Evolutionary conservation across 2,113 vertebrate genomes (phyloP).

Genomic region (Phainopepla nitens): DNA sequence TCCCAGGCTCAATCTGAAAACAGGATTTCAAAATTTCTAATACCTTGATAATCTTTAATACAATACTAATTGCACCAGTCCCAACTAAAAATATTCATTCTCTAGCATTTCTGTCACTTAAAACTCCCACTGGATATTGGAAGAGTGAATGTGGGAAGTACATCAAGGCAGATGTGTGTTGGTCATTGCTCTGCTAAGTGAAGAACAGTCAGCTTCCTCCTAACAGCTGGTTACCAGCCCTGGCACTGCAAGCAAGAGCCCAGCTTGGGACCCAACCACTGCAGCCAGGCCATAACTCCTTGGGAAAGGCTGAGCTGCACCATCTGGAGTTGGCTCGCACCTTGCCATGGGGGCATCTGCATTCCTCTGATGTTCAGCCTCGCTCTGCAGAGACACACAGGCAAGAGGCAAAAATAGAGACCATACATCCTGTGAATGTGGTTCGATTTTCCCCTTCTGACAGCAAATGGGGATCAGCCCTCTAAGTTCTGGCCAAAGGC

Average conservation of each 20-base stretch:
- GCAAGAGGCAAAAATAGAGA: neutral
- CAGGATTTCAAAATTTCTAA: neutral
- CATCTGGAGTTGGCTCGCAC: neutral
- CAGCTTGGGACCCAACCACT: neutral
- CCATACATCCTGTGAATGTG: neutral
- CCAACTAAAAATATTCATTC: neutral
- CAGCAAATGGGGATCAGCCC: neutral
- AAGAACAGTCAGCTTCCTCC: neutral
- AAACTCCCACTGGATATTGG: neutral
- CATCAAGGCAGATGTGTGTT: neutral
- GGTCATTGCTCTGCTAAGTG: neutral
- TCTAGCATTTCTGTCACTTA: neutral
- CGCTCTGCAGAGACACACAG: rapidly evolving
- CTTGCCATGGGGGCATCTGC: neutral
- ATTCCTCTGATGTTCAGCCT: neutral
- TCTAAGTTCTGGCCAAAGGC: neutral
- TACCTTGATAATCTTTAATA: neutral
- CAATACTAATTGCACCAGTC: neutral
- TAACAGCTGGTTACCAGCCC: neutral
- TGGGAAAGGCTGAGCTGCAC: neutral
- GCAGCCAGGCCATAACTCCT: neutral
- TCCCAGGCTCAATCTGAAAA: neutral
- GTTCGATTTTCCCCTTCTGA: neutral
- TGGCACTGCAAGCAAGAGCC: neutral
- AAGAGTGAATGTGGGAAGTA: neutral